These are phyloP conservation scores for Kryptopterus vitreolus DNA, from an alignment of 2,797 vertebrate species.

Conservation along the genomic window DNA sequence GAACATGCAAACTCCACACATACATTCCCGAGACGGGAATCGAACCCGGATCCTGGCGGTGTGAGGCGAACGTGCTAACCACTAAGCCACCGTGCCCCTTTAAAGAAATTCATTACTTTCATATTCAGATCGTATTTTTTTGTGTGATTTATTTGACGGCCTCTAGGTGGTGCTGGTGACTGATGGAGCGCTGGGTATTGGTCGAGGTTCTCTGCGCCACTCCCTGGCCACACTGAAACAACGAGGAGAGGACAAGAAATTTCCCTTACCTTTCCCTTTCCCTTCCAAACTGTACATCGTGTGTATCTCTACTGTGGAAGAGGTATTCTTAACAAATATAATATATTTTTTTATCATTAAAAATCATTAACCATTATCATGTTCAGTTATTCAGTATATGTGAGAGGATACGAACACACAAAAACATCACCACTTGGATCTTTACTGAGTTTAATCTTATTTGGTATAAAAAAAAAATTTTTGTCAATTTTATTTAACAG, in stretches of 20 bases:
- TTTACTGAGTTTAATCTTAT: neutral
- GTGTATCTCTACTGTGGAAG: conserved; percentile 94
- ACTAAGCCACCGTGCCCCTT: no score
- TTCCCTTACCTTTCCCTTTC: conserved; percentile 95
- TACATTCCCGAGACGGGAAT: no score
- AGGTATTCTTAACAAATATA: conserved; percentile 74
- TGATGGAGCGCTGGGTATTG: conserved; percentile 93
- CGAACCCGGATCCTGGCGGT: no score
- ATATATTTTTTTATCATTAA: neutral
- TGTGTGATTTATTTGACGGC: conserved; percentile 25
- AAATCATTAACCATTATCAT: no score
- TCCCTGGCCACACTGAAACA: conserved; percentile 86
- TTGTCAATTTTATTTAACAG: no score
- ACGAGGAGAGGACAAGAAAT: conserved; percentile 87
- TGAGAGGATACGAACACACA: neutral
- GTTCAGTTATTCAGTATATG: neutral
- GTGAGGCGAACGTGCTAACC: no score
- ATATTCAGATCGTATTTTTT: neutral
- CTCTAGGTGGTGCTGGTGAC: conserved; percentile 92
- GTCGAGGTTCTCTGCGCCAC: conserved; percentile 91
- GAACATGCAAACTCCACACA: no score
- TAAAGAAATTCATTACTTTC: neutral
- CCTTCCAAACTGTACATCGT: conserved; percentile 92
- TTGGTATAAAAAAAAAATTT: no score
- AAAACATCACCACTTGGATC: neutral